Percentiles rank a stretch among this genome's conserved stretches.
These are phyloP conservation scores for Drosophila mayaguana DNA, from an alignment of 2,888 invertebrate species.

Conservation along the genomic window DNA sequence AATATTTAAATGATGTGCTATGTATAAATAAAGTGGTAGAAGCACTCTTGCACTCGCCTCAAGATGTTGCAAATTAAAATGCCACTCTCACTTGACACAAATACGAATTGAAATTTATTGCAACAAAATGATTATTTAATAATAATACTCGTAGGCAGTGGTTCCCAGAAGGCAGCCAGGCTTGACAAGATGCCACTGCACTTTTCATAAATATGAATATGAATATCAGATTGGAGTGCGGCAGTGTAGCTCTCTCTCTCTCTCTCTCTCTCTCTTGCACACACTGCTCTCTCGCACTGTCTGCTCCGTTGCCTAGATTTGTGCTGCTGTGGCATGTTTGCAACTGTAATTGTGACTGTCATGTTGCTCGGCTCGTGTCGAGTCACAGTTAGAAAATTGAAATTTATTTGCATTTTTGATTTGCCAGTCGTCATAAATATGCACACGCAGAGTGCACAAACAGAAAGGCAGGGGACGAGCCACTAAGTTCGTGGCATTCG, in stretches of 20 bases:
- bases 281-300: neutral
- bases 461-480: constrained; percentile 5
- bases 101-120: constrained; percentile 75
- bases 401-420: constrained; percentile 82
- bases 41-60: neutral
- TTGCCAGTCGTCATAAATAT: constrained; percentile 73
- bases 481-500: constrained; percentile 34
- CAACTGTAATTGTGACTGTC: constrained; percentile 78
- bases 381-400: constrained; percentile 72
- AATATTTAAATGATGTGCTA: constrained; percentile 53
- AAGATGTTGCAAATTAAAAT: constrained; percentile 63
- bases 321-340: constrained; percentile 50
- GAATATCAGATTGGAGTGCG: constrained; percentile 43
- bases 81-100: constrained; percentile 67
- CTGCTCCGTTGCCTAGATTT: constrained; percentile 54
- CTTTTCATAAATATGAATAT: constrained; percentile 76
- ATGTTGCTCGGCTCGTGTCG: constrained; percentile 71
- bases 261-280: neutral
- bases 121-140: constrained; percentile 77
- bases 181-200: constrained; percentile 74
- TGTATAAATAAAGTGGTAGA: constrained; percentile 15
- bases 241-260: neutral
- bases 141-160: constrained; percentile 47
- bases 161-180: constrained; percentile 24
- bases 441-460: constrained; percentile 51